Evolutionary conservation across 2,888 invertebrate species (phyloP), one percentile per base, ranked within the genome.

Genomic region (Eurytoma californica): DNA sequence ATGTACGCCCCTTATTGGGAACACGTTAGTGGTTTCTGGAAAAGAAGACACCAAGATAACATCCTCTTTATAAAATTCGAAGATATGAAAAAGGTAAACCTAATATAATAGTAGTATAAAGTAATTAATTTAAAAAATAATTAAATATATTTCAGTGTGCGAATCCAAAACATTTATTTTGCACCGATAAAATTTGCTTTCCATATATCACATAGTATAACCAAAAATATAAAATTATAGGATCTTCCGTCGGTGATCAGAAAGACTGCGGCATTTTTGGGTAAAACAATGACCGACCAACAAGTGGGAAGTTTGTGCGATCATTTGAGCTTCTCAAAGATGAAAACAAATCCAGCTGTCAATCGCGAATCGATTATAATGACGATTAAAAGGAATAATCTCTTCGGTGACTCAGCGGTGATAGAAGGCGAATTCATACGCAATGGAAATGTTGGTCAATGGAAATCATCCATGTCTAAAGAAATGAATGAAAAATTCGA

Each of bases 251-350:
- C 72, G 2, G 61, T 78, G 9, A 67, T 78, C 18, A 85, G 85
- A 14, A 88, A 88, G 5, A 90, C 93, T 20, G 91, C 92, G 75
- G 83, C 89, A 24, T 94, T 94, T 86, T 87, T 94, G 4, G 90
- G 91, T 0, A 90, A 87, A 65, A 82, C 86, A 65, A 91, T 91
- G 74, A 87, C 90, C 0, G 91, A 91, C 0, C 88, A 90, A 0
- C 89, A 93, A 82, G 85, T 93, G 7, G 82, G 88, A 13, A 65
- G 83, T 0, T 88, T 94, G 47, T 90, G 91, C 0, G 85, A 91
- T 0, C 93, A 94, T 83, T 92, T 94, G 72, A 92, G 92, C 82
- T 94, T 94, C 85, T 91, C 91, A 24, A 92, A 87, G 78, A 92
- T 94, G 87, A 91, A 91, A 83, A 91, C 91, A 30, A 94, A 93